Evolutionary conservation across 1,140 invertebrate genomes (phyloP).

Genomic region (Zaprionus ghesquierei): DNA sequence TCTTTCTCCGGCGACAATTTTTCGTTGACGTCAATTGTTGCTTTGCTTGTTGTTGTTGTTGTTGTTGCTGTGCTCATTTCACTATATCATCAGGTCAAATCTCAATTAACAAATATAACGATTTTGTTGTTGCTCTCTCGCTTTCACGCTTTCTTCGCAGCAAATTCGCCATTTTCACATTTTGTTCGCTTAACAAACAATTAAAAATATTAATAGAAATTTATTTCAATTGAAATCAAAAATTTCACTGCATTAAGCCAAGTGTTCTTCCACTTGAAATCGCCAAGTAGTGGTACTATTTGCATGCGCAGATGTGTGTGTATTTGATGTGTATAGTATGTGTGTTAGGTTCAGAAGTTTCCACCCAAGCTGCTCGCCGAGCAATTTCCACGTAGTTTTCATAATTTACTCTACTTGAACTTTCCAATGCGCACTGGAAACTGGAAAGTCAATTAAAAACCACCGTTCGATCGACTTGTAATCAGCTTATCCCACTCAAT

Average conservation of each 20-base stretch:
- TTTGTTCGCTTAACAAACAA: conserved; percentile 73
- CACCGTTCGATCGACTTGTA: conserved; percentile 54
- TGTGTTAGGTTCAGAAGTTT: not conserved
- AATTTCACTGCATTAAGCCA: conserved; percentile 61
- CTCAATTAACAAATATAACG: conserved; percentile 80
- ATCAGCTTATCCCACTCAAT: conserved; percentile 70
- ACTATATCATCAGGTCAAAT: conserved; percentile 78
- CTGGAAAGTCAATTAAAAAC: conserved; percentile 28
- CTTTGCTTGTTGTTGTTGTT: conserved; percentile 30
- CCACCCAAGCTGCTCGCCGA: not conserved
- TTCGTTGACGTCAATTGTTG: conserved; percentile 74
- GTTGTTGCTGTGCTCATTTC: conserved; percentile 69
- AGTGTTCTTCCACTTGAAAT: conserved; percentile 11
- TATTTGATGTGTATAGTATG: not conserved
- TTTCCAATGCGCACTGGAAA: conserved; percentile 2
- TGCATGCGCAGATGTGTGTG: not conserved
- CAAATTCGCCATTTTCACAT: conserved; percentile 43
- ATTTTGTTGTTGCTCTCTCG: conserved; percentile 66
- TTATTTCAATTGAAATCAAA: conserved; percentile 81
- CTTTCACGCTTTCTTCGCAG: conserved; percentile 41
- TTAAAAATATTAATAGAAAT: conserved; percentile 81
- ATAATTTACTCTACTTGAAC: not conserved
- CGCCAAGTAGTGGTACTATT: not conserved
- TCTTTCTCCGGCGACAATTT: conserved; percentile 67
- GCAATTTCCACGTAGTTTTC: too few relatives aligned